Evolutionary conservation across 2,113 vertebrate species (phyloP).

Genomic region (Rhinolophus sinicus): DNA sequence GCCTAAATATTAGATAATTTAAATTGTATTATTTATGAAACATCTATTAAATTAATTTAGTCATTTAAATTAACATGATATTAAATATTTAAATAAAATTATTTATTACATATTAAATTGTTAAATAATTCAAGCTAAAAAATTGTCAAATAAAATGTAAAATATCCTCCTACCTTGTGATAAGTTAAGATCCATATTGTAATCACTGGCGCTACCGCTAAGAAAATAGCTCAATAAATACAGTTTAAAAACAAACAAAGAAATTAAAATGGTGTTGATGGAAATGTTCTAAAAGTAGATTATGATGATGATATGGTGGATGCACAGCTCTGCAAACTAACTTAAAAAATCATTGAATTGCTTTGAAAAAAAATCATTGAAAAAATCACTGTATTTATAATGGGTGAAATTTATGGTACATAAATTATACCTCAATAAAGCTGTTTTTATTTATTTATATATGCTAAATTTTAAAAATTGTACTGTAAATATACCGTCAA

Average conservation of each 20-base stretch:
- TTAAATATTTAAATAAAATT: neutral
- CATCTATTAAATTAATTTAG: neutral
- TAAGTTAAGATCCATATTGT: neutral
- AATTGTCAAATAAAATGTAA: neutral
- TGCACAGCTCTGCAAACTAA: neutral
- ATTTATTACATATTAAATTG: neutral
- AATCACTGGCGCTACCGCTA: neutral
- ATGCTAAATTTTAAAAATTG: neutral
- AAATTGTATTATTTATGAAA: neutral
- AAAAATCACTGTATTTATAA: neutral
- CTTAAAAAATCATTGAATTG: neutral
- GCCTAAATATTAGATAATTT: neutral
- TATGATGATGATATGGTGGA: neutral
- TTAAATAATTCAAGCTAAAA: neutral
- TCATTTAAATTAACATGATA: neutral
- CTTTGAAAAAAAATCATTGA: neutral
- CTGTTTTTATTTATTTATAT: neutral
- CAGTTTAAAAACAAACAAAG: neutral
- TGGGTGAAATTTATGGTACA: neutral
- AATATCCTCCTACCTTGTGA: neutral
- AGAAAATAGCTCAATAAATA: conserved; percentile 7
- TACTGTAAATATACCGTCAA: neutral
- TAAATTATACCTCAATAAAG: neutral
- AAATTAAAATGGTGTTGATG: neutral
- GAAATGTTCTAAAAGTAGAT: neutral